These are phyloP conservation scores for Excalfactoria chinensis DNA, from an alignment of 2,113 vertebrate genomes.

Conservation along the genomic window DNA sequence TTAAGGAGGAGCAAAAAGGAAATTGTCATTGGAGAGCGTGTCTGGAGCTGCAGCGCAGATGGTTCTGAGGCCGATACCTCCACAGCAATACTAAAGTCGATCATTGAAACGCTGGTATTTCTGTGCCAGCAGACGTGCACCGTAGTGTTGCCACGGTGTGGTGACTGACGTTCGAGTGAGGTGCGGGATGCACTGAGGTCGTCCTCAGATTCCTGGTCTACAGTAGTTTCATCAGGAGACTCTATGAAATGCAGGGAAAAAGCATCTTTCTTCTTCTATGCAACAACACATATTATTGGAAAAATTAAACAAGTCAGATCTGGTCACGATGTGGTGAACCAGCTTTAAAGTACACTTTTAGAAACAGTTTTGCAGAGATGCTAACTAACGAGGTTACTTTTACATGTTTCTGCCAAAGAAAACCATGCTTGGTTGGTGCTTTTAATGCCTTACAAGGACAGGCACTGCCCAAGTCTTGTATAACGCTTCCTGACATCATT, in stretches of 20 bases:
- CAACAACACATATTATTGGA: slow-evolving; percentile 65
- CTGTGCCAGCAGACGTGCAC: slow-evolving; percentile 99
- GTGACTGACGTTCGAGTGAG: slow-evolving; percentile 89
- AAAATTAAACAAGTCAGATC: slow-evolving; percentile 54
- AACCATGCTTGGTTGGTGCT: not conserved
- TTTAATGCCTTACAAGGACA: slow-evolving; percentile 23
- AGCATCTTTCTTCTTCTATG: slow-evolving; percentile 49
- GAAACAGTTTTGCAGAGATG: not conserved
- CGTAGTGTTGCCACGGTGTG: slow-evolving; percentile 97
- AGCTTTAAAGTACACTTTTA: not conserved
- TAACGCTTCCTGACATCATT: slow-evolving; percentile 32
- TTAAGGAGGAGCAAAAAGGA: slow-evolving; percentile 63
- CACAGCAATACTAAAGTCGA: slow-evolving; percentile 97
- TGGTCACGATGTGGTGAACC: not conserved
- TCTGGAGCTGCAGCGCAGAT: slow-evolving; percentile 59
- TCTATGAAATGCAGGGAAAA: slow-evolving; percentile 79
- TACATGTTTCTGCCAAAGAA: not conserved
- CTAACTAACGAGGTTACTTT: not conserved
- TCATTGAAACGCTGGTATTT: slow-evolving; percentile 98
- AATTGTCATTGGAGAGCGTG: slow-evolving; percentile 59
- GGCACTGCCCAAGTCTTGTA: not conserved
- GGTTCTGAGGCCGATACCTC: slow-evolving; percentile 87
- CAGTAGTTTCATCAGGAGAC: slow-evolving; percentile 87
- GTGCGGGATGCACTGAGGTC: slow-evolving; percentile 88
- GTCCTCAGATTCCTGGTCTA: slow-evolving; percentile 95